Evolutionary conservation across 1,140 invertebrate genomes (phyloP).

Genomic region (Cyrtorhinus lividipennis): DNA sequence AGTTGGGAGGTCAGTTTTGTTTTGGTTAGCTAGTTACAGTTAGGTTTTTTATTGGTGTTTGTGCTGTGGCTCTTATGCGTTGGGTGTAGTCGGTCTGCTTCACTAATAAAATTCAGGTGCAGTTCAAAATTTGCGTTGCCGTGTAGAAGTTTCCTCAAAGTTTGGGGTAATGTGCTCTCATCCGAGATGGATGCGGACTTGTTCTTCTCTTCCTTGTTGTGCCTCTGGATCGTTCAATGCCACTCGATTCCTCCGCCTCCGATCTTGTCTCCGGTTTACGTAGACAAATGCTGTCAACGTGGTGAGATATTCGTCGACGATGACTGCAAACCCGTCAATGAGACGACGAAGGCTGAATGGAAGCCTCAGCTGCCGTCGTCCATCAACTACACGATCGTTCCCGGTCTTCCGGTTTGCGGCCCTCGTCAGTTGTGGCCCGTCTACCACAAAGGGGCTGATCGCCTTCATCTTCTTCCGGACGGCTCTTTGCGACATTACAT

Average conservation of each 20-base stretch:
- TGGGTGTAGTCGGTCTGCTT: too few relatives aligned
- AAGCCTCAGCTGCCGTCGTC: slow-evolving; percentile 41
- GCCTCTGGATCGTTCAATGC: too few relatives aligned
- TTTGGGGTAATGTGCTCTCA: too few relatives aligned
- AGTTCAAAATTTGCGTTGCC: too few relatives aligned
- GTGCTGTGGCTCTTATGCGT: too few relatives aligned
- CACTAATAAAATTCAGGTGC: too few relatives aligned
- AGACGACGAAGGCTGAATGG: slow-evolving; percentile 42
- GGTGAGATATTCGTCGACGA: slow-evolving; percentile 52
- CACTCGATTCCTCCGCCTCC: background rate
- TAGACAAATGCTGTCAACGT: slow-evolving; percentile 63
- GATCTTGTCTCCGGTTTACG: slow-evolving; percentile 20
- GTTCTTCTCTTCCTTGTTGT: too few relatives aligned
- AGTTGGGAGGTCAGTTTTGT: too few relatives aligned
- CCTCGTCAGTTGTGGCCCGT: slow-evolving; percentile 52
- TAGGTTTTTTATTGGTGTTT: too few relatives aligned
- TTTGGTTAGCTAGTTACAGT: too few relatives aligned
- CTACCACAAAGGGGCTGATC: slow-evolving; percentile 45
- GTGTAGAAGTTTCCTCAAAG: too few relatives aligned
- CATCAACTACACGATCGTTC: slow-evolving; percentile 34
- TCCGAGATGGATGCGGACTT: too few relatives aligned
- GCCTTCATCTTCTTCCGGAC: slow-evolving; percentile 46
- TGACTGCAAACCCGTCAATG: slow-evolving; percentile 41
- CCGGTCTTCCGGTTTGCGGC: slow-evolving; percentile 53
- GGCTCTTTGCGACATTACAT: slow-evolving; percentile 55